These are phyloP conservation scores for Spondyliosoma cantharus DNA, from an alignment of 2,797 vertebrate species.

Conservation along the genomic window DNA sequence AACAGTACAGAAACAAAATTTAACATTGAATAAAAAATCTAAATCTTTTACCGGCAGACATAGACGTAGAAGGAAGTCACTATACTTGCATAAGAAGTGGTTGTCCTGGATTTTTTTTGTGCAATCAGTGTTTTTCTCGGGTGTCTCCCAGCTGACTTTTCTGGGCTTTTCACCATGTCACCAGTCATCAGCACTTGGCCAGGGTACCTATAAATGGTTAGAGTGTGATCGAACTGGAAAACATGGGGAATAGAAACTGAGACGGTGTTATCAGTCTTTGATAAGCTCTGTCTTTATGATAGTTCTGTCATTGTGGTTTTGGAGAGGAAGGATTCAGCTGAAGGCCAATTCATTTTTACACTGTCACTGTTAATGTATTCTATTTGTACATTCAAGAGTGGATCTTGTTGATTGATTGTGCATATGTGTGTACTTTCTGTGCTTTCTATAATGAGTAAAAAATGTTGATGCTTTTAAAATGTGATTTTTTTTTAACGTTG, in stretches of 20 bases:
- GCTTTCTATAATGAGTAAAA: not conserved
- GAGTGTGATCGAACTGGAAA: constrained; percentile 23
- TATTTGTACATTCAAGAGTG: not conserved
- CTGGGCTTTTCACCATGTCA: constrained; percentile 18
- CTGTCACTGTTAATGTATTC: not conserved
- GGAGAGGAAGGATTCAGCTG: not conserved
- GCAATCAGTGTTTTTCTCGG: constrained; percentile 10
- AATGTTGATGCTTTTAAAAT: not conserved
- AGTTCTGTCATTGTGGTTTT: not conserved
- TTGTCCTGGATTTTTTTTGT: constrained; percentile 9
- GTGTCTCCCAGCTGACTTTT: constrained; percentile 6
- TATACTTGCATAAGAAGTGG: not conserved
- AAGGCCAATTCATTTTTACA: not conserved
- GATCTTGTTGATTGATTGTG: not conserved
- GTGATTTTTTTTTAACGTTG: not conserved
- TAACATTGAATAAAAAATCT: not conserved
- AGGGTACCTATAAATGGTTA: not conserved
- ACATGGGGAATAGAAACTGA: constrained; percentile 3
- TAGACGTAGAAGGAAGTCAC: not conserved
- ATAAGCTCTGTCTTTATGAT: constrained; percentile 7
- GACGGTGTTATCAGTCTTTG: not conserved
- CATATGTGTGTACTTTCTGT: not conserved
- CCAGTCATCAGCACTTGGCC: not conserved
- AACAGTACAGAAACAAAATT: not conserved
- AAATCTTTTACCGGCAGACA: not conserved